Base-by-base conservation (phyloP, 2,888 invertebrate species). In the Fragum whitleyi region DNA sequence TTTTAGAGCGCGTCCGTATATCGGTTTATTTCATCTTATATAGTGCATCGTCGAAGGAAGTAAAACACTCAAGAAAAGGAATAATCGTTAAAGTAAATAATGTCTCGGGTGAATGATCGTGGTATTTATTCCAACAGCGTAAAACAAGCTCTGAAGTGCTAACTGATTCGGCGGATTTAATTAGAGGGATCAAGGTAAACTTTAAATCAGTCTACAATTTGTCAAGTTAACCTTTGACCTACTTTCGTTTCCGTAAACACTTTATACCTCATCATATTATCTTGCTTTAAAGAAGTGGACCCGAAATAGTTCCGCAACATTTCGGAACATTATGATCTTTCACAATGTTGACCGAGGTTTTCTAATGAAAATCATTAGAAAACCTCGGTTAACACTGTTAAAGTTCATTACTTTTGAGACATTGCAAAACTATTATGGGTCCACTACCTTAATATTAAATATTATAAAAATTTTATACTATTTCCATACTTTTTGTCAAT, bases 141-240 rank as follows among this genome's bases (percentile, higher is more conserved):
- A 47, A 5, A 9, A 9, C 47, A 47, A 5, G 47, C n/a, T 47
- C 3, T n/a, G 7, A 14, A 47, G 47, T 47, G 19, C 19, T 47
- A 47, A 47, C 14, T 47, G 47, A 14, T 47, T 36, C 32, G 9
- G 16, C n/a, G 47, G 14, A 47, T n/a, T n/a, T n/a, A n/a, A 47
- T 47, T 47, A 47, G 14, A 47, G 47, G 2, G 14, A 47, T 47
- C 14, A 14, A 14, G n/a, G 47, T 14, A 19, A 47, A 9, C 2
- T 47, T 47, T n/a, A 14, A 9, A 3, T 47, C n/a, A 14, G 5
- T n/a, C n/a, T n/a, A n/a, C n/a, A n/a, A n/a, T 47, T 47, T n/a
- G 47, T 36, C 32, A 36, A 36, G 47, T 47, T n/a, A 47, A 47
- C 47, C 47, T 47, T 47, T 47, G 47, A 47, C 47, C 47, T 47